phyloP scores from a whole-genome alignment of 2,888 invertebrate genomes.

The Polydrusus tereticollis region DNA sequence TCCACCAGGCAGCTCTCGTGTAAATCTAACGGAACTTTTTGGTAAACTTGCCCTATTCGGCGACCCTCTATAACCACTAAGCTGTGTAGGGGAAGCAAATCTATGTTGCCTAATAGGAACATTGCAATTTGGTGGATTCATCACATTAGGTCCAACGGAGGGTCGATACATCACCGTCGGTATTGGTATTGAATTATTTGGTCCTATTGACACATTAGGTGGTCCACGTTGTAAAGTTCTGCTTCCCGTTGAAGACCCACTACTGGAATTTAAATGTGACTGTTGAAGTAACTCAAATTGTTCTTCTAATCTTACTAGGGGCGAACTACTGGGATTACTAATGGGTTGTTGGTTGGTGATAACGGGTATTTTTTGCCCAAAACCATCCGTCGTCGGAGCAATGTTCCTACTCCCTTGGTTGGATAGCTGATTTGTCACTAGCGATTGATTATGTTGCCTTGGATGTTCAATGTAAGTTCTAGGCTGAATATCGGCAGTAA shows the following conservation, averaged over 20 bases:
- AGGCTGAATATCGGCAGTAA: background rate
- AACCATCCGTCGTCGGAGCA: background rate
- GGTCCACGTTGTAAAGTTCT: background rate
- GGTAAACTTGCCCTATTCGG: background rate
- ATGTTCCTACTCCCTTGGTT: background rate
- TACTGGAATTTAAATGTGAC: background rate
- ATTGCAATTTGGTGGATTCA: background rate
- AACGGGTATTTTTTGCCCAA: background rate
- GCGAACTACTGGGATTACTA: background rate
- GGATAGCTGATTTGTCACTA: too few relatives aligned
- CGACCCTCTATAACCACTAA: background rate
- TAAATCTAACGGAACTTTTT: background rate
- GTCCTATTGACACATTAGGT: background rate
- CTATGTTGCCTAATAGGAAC: background rate
- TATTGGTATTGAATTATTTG: background rate
- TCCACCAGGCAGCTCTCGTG: constrained; percentile 5
- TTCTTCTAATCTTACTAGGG: background rate
- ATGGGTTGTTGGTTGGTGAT: background rate
- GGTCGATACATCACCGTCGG: background rate
- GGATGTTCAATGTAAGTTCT: background rate
- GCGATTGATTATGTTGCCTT: background rate
- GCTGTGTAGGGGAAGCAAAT: background rate
- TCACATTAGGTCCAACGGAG: background rate
- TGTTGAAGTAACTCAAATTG: background rate
- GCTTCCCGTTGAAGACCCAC: background rate